Evolutionary conservation across 35 echinoderm and acorn worm species (phyloP).

Genomic region (Strongylocentrotus purpuratus): DNA sequence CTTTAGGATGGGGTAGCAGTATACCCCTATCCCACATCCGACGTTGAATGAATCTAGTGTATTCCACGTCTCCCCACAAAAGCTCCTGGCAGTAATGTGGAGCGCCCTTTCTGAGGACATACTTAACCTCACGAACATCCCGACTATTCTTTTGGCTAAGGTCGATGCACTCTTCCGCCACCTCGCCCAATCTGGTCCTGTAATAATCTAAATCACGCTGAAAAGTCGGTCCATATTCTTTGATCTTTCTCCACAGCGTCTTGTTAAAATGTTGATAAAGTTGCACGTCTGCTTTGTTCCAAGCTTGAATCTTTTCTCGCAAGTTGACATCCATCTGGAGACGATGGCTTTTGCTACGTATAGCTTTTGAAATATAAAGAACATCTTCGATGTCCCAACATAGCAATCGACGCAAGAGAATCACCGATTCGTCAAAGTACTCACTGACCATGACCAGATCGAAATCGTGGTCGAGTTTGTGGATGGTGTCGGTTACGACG

Average conservation of each 20-base stretch:
- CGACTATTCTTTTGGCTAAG: neutral
- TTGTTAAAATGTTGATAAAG: conserved; percentile 55
- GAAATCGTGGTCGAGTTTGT: conserved; percentile 49
- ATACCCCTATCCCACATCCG: conserved; percentile 27
- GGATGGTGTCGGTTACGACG: conserved; percentile 19
- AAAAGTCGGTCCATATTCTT: conserved; percentile 56
- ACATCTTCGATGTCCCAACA: conserved; percentile 63
- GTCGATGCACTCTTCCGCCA: conserved; percentile 36
- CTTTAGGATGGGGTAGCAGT: neutral
- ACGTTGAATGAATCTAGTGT: conserved; percentile 40
- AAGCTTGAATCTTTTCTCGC: neutral
- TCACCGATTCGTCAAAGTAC: conserved; percentile 65
- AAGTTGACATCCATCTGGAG: neutral
- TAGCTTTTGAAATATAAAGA: conserved; percentile 60
- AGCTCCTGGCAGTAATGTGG: conserved; percentile 45
- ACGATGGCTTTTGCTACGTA: conserved; percentile 46
- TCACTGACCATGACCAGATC: conserved; percentile 61
- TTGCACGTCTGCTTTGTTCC: conserved; percentile 51
- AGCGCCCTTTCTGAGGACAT: conserved; percentile 46
- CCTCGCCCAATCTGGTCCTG: neutral
- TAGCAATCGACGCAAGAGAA: conserved; percentile 44
- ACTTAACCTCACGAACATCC: conserved; percentile 47
- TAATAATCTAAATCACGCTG: conserved; percentile 43
- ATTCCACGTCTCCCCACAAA: conserved; percentile 49
- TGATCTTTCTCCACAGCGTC: conserved; percentile 56